Evolutionary conservation across 2,888 invertebrate species (phyloP).

Genomic region (Belgica antarctica): DNA sequence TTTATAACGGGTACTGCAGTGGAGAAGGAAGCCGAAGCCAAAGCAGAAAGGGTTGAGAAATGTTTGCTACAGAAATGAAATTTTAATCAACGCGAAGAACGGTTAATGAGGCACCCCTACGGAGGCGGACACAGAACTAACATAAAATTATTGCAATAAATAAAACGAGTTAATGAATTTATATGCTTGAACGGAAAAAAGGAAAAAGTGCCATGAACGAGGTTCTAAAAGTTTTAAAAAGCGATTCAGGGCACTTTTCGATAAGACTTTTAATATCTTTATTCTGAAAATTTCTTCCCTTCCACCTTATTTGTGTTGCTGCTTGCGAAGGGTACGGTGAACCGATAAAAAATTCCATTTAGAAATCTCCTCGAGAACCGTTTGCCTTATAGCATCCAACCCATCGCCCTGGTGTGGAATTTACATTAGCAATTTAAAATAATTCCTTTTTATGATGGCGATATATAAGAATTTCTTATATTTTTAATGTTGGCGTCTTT

Average conservation of each 20-base stretch:
- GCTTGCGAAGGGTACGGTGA: not conserved
- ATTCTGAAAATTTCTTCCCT: not conserved
- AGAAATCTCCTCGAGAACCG: slow-evolving; percentile 35
- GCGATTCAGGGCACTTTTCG: slow-evolving; percentile 34
- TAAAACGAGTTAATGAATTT: slow-evolving; percentile 40
- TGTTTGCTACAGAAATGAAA: slow-evolving; percentile 23
- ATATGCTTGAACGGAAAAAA: slow-evolving; percentile 31
- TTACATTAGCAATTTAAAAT: slow-evolving; percentile 43
- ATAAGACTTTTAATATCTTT: slow-evolving; percentile 34
- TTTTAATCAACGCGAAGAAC: slow-evolving; percentile 40
- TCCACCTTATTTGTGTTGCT: not conserved
- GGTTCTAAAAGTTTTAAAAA: slow-evolving; percentile 43
- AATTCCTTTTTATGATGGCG: slow-evolving; percentile 39
- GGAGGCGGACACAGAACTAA: not conserved
- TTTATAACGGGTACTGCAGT: not conserved
- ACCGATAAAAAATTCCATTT: slow-evolving; percentile 39
- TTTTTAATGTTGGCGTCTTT: slow-evolving; percentile 41
- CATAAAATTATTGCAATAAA: slow-evolving; percentile 31
- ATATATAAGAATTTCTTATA: slow-evolving; percentile 43
- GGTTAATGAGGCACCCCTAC: not conserved
- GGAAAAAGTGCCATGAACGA: not conserved
- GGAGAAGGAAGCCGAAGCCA: not conserved
- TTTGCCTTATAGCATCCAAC: not conserved
- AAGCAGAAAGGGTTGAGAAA: too few relatives aligned
- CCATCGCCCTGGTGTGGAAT: slow-evolving; percentile 30